These are phyloP conservation scores for Nicator chloris DNA, from an alignment of 2,113 vertebrate genomes.

Conservation along the genomic window DNA sequence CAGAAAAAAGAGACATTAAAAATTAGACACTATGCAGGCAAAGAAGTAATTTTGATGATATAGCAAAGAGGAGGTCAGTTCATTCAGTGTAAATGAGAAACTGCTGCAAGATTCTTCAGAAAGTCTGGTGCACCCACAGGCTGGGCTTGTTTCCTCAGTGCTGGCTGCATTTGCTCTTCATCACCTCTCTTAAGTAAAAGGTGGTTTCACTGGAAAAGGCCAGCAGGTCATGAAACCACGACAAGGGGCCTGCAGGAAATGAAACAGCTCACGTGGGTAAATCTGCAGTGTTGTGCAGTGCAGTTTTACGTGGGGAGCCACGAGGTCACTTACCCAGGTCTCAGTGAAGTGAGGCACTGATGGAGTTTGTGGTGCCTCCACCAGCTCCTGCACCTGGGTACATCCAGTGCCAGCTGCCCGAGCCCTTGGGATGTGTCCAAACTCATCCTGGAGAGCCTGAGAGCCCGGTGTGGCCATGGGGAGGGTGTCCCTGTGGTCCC, in stretches of 20 bases:
- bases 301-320: background rate
- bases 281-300: background rate
- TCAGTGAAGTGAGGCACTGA: background rate
- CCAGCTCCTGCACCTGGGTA: background rate
- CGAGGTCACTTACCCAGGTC: background rate
- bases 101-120: background rate
- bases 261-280: background rate
- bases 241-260: background rate
- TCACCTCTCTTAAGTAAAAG: background rate
- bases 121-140: background rate
- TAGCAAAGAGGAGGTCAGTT: background rate
- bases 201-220: background rate
- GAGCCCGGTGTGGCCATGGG: accelerated
- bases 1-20: background rate
- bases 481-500: background rate
- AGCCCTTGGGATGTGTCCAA: background rate
- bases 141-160: background rate
- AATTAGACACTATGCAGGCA: background rate
- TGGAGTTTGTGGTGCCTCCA: accelerated
- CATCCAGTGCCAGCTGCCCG: background rate
- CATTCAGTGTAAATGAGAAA: background rate
- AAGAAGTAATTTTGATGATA: background rate
- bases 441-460: background rate
- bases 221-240: accelerated
- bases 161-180: background rate